These are phyloP conservation scores for Lycophotia porphyrea DNA, from an alignment of 2,888 invertebrate genomes.

Conservation along the genomic window DNA sequence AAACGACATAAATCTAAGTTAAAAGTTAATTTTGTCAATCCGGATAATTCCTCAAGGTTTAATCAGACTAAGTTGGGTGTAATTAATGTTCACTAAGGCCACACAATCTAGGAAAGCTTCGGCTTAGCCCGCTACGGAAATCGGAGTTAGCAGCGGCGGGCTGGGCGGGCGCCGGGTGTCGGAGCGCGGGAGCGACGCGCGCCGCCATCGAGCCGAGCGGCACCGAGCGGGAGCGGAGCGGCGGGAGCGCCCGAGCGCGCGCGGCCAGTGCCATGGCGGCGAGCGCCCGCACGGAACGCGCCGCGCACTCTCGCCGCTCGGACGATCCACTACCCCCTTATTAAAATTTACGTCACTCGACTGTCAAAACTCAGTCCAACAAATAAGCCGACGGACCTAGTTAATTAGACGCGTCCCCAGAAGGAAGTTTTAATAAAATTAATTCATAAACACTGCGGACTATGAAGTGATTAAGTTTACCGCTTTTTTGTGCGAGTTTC, in stretches of 20 bases:
- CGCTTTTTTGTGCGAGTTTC: conserved; percentile 70
- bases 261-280: conserved; percentile 81
- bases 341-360: conserved; percentile 82
- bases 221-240: conserved; percentile 62
- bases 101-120: conserved; percentile 89
- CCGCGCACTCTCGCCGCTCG: conserved; percentile 61
- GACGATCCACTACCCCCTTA: conserved; percentile 68
- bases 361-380: conserved; percentile 80
- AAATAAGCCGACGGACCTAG: conserved; percentile 74
- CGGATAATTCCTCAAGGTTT: conserved; percentile 90
- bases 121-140: conserved; percentile 84
- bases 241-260: conserved; percentile 51
- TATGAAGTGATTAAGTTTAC: conserved; percentile 77
- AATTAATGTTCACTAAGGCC: conserved; percentile 90
- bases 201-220: conserved; percentile 58
- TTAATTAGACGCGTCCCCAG: conserved; percentile 69
- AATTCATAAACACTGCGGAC: conserved; percentile 64
- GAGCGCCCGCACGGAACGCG: conserved; percentile 80
- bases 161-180: conserved; percentile 65
- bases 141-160: conserved; percentile 80
- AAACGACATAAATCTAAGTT: conserved; percentile 88
- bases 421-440: conserved; percentile 70
- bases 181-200: conserved; percentile 44
- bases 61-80: conserved; percentile 90
- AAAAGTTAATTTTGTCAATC: conserved; percentile 91